A percentile compares a stretch with the other conserved stretches of the same genome.
Evolutionary conservation across 2,113 vertebrate species (phyloP).

Genomic region (Chloebia gouldiae): DNA sequence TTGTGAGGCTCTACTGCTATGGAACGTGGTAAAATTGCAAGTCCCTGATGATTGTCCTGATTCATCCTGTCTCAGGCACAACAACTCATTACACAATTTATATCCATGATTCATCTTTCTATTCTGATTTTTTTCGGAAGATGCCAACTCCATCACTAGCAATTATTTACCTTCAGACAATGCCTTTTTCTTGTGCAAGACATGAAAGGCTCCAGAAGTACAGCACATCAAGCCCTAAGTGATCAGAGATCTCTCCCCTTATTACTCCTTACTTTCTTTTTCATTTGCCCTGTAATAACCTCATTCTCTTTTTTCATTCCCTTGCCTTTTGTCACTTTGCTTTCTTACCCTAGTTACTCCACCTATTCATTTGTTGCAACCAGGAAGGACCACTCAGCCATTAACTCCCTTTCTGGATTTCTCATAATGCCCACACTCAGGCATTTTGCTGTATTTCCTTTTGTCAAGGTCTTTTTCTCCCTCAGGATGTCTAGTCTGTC

Average conservation of each 20-base stretch:
- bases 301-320: not conserved
- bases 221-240: not conserved
- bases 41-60: not conserved
- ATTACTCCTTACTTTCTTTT: not conserved
- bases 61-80: not conserved
- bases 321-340: not conserved
- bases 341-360: not conserved
- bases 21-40: not conserved
- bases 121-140: not conserved
- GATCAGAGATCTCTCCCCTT: not conserved
- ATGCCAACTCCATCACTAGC: not conserved
- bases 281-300: not conserved
- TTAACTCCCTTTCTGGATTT: not conserved
- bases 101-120: not conserved
- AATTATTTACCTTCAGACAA: not conserved
- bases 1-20: fast-evolving
- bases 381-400: not conserved
- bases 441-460: not conserved
- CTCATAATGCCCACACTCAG: not conserved
- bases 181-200: not conserved
- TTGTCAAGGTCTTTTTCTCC: not conserved
- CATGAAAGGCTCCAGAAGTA: not conserved
- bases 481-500: not conserved
- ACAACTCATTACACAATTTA: not conserved
- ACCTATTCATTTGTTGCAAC: not conserved